phyloP scores from a whole-genome alignment of 2,797 vertebrate genomes.

The Microtus californicus region DNA sequence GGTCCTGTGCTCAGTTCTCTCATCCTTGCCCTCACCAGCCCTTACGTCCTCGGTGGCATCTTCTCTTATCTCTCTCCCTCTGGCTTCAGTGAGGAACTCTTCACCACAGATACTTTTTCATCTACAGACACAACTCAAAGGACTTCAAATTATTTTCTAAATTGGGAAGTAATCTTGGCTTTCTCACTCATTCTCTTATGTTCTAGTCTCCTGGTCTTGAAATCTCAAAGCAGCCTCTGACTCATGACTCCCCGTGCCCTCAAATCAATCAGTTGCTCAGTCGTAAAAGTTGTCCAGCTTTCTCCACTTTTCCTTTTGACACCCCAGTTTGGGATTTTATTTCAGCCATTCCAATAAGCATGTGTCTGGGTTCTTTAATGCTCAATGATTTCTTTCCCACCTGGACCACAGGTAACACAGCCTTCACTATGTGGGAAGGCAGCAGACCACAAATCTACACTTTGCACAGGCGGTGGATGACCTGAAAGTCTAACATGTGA shows the following conservation, averaged over 20 bases:
- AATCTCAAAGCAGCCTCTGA: not conserved
- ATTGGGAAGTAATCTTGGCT: not conserved
- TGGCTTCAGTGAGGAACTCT: not conserved
- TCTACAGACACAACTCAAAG: not conserved
- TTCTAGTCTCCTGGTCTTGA: not conserved
- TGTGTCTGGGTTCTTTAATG: not conserved
- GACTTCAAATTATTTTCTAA: slow-evolving; percentile 30
- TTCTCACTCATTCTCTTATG: not conserved
- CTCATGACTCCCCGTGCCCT: not conserved
- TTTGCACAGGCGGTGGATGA: not conserved
- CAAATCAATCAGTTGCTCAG: not conserved
- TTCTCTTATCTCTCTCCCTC: not conserved
- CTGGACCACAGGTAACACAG: not conserved
- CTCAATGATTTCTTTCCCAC: not conserved
- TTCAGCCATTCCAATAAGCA: not conserved
- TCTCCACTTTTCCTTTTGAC: not conserved
- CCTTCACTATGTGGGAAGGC: not conserved
- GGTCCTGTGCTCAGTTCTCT: not conserved
- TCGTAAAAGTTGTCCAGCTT: not conserved
- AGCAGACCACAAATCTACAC: not conserved
- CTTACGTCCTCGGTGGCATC: not conserved
- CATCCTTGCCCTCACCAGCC: not conserved
- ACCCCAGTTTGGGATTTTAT: not conserved
- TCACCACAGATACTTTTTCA: not conserved
- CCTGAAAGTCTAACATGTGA: not conserved